Evolutionary conservation across 2,113 vertebrate genomes (phyloP), one percentile per base, ranked within the genome.

Genomic region (Crotalus tigris): DNA sequence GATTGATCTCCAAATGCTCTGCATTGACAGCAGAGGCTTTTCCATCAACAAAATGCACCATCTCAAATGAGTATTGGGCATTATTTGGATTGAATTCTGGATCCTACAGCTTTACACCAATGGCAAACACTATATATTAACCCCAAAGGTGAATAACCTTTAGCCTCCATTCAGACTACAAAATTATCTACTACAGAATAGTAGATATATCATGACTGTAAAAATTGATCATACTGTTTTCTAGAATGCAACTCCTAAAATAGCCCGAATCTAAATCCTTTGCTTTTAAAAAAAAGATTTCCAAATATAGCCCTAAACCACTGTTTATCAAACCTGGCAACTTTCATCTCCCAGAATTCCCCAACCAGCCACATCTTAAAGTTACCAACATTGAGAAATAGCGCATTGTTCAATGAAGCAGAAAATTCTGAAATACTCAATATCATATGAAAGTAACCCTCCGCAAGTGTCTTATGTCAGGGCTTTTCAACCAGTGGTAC

Each of bases 351-450:
- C 11, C 61, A 81, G 69, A 39, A 81, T 39, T 81, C 69, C 69
- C 69, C 17, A 81, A 19, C n/a, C 15, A 39, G n/a, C 17, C 64
- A 81, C 15, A 81, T 81, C 69, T 19, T 39, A 81, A 81, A 7
- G 33, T 81, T 81, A 39, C 33, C 69, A 81, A 39, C 13, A 2
- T 93, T 91, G 90, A 85, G 95, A 89, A 94, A 91, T 17, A 55
- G 46, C 33, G n/a, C 0, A 10, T 6, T 87, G 94, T 90, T 93
- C 93, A 94, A 81, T 51, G 33, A 33, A 81, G 51, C 86, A 46
- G 51, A 94, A 49, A 75, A 75, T 17, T 75, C 64, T 75, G n/a
- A 75, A 75, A 75, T 17, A 75, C 11, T 64, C 61, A 29, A 29
- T 64, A 64, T 64, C 58, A 23, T 58, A 51, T 23, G n/a, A n/a